A percentile compares a stretch with the other conserved stretches of the same genome.
Evolutionary conservation across 2,888 invertebrate genomes (phyloP).

Genomic region (Pristionchus exspectatus): DNA sequence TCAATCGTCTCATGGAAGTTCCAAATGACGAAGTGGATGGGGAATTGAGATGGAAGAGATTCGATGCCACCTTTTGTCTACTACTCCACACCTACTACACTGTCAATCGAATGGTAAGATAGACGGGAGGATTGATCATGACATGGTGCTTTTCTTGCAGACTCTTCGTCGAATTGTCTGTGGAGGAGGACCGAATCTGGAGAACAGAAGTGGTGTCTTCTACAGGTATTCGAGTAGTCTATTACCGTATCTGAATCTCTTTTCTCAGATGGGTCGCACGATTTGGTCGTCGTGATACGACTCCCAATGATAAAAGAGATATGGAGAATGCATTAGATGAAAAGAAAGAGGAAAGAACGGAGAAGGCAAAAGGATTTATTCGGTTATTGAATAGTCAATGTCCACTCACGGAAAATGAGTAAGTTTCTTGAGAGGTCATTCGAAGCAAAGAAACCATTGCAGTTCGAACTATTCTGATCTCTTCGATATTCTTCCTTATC

Average conservation of each 20-base stretch:
- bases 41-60: constrained; percentile 9
- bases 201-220: neutral
- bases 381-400: neutral
- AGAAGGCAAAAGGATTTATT: constrained; percentile 2
- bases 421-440: neutral
- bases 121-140: too few species aligned
- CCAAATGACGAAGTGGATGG: neutral
- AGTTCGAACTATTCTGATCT: constrained; percentile 15
- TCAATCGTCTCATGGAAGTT: neutral
- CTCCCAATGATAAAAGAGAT: constrained; percentile 17
- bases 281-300: constrained; percentile 34
- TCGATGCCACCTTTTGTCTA: neutral
- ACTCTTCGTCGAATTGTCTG: neutral
- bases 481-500: constrained; percentile 25
- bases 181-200: neutral
- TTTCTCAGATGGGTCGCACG: neutral
- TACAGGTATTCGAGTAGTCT: neutral
- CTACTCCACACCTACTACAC: constrained; percentile 24
- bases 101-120: constrained; percentile 10
- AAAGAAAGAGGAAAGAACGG: neutral
- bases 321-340: neutral
- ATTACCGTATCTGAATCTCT: neutral
- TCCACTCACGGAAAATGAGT: neutral
- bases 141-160: neutral
- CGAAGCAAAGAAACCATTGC: neutral